Evolutionary conservation across 2,113 vertebrate genomes (phyloP).

Genomic region (Falcunculus frontatus): DNA sequence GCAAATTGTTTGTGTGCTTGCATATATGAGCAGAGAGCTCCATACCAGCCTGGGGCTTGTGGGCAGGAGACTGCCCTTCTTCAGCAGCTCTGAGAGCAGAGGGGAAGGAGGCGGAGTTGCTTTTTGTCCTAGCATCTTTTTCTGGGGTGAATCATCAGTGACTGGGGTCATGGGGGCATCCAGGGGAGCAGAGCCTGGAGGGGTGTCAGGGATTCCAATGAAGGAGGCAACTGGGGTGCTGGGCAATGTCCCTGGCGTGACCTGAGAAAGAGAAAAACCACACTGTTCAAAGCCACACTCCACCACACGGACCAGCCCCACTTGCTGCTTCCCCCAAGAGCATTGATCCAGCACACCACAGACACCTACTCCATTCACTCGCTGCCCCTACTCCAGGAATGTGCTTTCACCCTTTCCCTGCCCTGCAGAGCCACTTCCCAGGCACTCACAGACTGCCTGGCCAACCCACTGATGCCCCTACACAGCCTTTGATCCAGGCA

Average conservation of each 20-base stretch:
- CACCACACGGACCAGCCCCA: slow-evolving; percentile 57
- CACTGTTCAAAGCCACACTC: slow-evolving; percentile 68
- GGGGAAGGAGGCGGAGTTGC: slow-evolving; percentile 96
- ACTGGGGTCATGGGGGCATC: slow-evolving; percentile 86
- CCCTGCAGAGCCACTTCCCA: neutral
- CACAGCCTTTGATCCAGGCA: neutral
- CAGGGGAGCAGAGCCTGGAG: slow-evolving; percentile 84
- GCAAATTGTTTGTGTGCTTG: slow-evolving; percentile 44
- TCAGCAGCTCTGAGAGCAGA: slow-evolving; percentile 96
- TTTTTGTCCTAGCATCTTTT: slow-evolving; percentile 93
- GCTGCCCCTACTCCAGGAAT: neutral
- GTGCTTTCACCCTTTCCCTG: slow-evolving; percentile 12
- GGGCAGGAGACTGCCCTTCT: slow-evolving; percentile 95
- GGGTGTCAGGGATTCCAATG: slow-evolving; percentile 87
- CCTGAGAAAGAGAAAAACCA: slow-evolving; percentile 80
- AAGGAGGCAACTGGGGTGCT: slow-evolving; percentile 88
- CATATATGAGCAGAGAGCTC: slow-evolving; percentile 75
- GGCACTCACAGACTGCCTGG: slow-evolving; percentile 22
- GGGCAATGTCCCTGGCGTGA: slow-evolving; percentile 82
- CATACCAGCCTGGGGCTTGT: slow-evolving; percentile 95
- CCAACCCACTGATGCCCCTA: slow-evolving; percentile 16
- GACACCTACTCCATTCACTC: slow-evolving; percentile 65
- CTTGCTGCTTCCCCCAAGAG: slow-evolving; percentile 62
- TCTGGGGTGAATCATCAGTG: slow-evolving; percentile 94
- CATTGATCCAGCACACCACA: slow-evolving; percentile 61